Conservation (phyloP, 1,140 invertebrate genomes). For the Pogonomyrmex californicus region DNA sequence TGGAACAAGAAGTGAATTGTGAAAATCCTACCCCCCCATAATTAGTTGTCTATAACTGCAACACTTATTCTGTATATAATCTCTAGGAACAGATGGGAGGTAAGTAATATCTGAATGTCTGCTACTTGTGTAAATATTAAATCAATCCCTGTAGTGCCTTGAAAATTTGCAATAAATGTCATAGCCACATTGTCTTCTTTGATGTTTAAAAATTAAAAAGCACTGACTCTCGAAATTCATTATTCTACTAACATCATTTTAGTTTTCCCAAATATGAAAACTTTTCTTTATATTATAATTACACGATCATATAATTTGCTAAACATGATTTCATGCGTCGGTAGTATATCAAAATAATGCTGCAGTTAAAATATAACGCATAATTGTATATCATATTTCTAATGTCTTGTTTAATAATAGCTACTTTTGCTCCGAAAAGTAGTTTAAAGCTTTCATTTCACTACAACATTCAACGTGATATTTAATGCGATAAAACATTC, state of each 20-base stretch:
- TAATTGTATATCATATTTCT: neutral
- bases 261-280: neutral
- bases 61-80: conserved; percentile 60
- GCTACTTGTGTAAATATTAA: conserved; percentile 18
- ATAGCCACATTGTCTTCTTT: conserved; percentile 79
- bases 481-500: conserved; percentile 6
- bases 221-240: neutral
- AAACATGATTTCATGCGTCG: conserved; percentile 14
- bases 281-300: conserved; percentile 11
- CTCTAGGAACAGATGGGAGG: conserved; percentile 37
- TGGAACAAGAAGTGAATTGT: conserved; percentile 80
- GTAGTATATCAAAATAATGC: conserved; percentile 50
- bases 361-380: conserved; percentile 54
- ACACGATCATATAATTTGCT: conserved; percentile 2
- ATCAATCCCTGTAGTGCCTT: neutral
- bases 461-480: conserved; percentile 1
- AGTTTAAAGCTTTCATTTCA: conserved; percentile 50
- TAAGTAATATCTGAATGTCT: neutral
- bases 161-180: conserved; percentile 37
- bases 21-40: conserved; percentile 62
- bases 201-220: conserved; percentile 23
- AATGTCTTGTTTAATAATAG: neutral
- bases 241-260: neutral
- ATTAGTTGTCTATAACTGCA: conserved; percentile 58
- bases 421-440: neutral